Base-by-base conservation (phyloP, 2,113 vertebrate species). In the Scolopax mira region DNA sequence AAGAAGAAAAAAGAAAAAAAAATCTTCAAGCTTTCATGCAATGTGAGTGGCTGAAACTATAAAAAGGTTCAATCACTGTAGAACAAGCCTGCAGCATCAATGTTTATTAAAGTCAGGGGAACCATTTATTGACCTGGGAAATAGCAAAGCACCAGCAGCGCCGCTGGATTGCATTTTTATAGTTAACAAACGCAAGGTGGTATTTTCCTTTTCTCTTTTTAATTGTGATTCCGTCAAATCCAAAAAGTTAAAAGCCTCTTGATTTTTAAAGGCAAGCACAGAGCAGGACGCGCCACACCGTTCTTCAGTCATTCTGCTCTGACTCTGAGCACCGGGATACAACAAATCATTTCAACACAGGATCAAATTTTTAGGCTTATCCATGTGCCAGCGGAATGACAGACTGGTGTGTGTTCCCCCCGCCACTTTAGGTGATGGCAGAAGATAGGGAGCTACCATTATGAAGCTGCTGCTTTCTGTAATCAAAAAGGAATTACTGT, bases 1-100 rank as follows among this genome's bases (percentile, higher is more conserved):
- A 89, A 88, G 28, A 35, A 35, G 8, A 15, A 42, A 48, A 7
- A 4, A 79, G 11, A 11, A 13, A 37, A 8, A 85, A 87, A 94
- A 88, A 27, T 52, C 41, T 65, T 70, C 79, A 93, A 75, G 69
- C 77, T 84, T 93, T 85, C 91, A 97, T 97, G 85, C 84, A 94
- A 85, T 80, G 91, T 31, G 58, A 96, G 82, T 66, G 72, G 92
- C 88, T 94, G 82, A 89, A 95, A 92, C 95, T 95, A 95, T 94
- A 97, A 98, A 97, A 96, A 97, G 85, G 86, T 96, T 96, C 94
- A 96, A 95, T 97, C 88, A 92, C 78, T 90, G 93, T 94, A 96
- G 96, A 97, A 96, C 86, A 95, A 97, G 95, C 90, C 81, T 75
- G 86, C 87, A 98, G 94, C 97, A 97, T 93, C 87, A 92, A 92